Evolutionary conservation across 2,797 vertebrate species (phyloP), one percentile per base, ranked within the genome.

Genomic region (Darevskia nairensis): DNA sequence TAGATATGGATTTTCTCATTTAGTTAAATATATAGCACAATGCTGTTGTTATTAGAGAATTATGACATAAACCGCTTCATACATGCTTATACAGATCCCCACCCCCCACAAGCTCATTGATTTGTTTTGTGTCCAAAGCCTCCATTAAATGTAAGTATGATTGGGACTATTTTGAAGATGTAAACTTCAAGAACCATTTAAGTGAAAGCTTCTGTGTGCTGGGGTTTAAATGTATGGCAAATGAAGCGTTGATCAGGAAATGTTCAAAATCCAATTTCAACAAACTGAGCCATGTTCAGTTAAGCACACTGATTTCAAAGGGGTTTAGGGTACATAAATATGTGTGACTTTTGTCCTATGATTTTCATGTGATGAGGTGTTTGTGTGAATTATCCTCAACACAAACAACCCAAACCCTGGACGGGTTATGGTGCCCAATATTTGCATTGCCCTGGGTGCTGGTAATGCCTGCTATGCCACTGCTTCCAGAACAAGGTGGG

Each of bases 1-100:
- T 81, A 89, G 66, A 50, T 81, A 89, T 80, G 59, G 66, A 88
- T 94, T 94, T 95, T 94, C 61, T 87, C 68, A 77, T 93, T 94
- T 94, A 94, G 59, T 79, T 72, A 89, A 59, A 64, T 92, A 80
- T 80, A 55, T 9, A 89, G 79, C 71, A 41, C 21, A 80, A 91
- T 68, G 74, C 41, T 88, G 84, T 90, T 95, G 88, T 89, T 2
- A 1, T 92, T 90, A 81, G 87, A 95, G 90, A 92, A 81, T 79
- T 88, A 82, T 82, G 71, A 6, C 8, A 92, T 82, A 89, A 74
- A 74, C 46, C 13, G 66, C 25, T 80, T 35, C 74, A 55, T 87
- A 89, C 92, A 88, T 79, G 21, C n/a, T 91, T 27, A 87, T 72
- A 93, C 81, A 92, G 92, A 94, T 84, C 92, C 32, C 21, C 5